Evolutionary conservation across 1,140 invertebrate genomes (phyloP).

Genomic region (Ruditapes philippinarum): DNA sequence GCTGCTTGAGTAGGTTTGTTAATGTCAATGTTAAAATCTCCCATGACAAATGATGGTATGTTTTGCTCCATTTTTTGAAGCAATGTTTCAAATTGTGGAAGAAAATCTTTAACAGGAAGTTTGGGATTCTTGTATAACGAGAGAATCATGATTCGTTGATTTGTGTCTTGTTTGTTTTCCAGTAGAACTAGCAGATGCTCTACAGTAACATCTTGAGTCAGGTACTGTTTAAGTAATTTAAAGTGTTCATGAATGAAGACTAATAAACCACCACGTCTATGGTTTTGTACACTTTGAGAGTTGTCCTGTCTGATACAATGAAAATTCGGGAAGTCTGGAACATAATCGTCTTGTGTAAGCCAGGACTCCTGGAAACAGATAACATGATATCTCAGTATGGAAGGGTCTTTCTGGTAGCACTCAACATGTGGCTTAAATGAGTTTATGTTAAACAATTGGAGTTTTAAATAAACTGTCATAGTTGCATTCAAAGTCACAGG

Average conservation of each 20-base stretch:
- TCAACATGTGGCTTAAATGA: constrained; percentile 19
- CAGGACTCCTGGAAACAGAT: background rate
- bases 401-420: constrained; percentile 13
- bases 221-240: too few species aligned
- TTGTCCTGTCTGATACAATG: too few species aligned
- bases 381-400: background rate
- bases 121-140: constrained; percentile 13
- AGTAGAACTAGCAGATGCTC: too few species aligned
- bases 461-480: background rate
- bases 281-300: too few species aligned
- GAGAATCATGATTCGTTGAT: background rate
- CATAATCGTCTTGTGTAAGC: too few species aligned
- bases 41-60: constrained; percentile 26
- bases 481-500: background rate
- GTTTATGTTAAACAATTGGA: constrained; percentile 38
- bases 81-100: background rate
- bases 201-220: too few species aligned
- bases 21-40: constrained; percentile 35
- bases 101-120: background rate
- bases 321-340: too few species aligned
- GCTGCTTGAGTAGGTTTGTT: constrained; percentile 28
- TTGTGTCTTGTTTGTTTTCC: too few species aligned
- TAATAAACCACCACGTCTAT: too few species aligned
- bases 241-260: too few species aligned
- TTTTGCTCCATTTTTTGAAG: background rate